Evolutionary conservation across 1,140 invertebrate species (phyloP).

Genomic region (Centruroides sculpturatus): DNA sequence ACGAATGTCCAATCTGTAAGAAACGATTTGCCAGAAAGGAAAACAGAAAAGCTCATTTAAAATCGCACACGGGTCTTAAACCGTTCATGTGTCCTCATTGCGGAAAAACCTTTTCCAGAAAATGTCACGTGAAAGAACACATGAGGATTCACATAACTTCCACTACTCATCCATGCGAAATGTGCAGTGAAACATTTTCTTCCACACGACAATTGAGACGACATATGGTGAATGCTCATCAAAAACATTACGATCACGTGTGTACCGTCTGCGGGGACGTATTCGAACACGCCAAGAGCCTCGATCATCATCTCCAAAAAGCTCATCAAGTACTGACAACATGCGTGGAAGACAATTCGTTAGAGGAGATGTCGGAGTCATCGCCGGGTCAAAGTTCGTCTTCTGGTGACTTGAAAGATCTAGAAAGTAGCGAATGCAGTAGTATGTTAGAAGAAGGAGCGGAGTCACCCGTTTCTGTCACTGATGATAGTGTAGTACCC

Average conservation of each 20-base stretch:
- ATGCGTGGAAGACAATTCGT: not conserved
- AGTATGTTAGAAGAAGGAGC: constrained; percentile 9
- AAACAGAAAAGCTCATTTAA: constrained; percentile 20
- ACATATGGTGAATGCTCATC: constrained; percentile 6
- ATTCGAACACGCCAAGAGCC: constrained; percentile 18
- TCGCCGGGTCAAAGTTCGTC: constrained; percentile 11
- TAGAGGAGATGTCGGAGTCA: constrained; percentile 7
- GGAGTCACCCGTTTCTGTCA: constrained; percentile 4
- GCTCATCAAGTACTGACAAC: constrained; percentile 8
- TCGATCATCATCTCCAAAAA: constrained; percentile 19
- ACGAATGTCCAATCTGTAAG: constrained; percentile 25
- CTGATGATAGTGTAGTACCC: not conserved
- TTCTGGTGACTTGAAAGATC: constrained; percentile 11
- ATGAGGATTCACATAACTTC: constrained; percentile 21
- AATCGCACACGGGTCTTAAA: constrained; percentile 19
- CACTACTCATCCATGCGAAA: constrained; percentile 12
- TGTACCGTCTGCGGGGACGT: constrained; percentile 19
- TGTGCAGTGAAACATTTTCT: constrained; percentile 11
- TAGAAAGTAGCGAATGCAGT: constrained; percentile 11
- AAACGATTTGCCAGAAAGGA: constrained; percentile 24
- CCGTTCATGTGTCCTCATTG: constrained; percentile 20
- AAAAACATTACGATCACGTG: constrained; percentile 5
- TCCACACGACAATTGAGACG: constrained; percentile 6
- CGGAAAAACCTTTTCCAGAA: constrained; percentile 24
- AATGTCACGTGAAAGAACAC: constrained; percentile 27